Evolutionary conservation across 2,113 vertebrate species (phyloP).

Genomic region (Mastomys natalensis): DNA sequence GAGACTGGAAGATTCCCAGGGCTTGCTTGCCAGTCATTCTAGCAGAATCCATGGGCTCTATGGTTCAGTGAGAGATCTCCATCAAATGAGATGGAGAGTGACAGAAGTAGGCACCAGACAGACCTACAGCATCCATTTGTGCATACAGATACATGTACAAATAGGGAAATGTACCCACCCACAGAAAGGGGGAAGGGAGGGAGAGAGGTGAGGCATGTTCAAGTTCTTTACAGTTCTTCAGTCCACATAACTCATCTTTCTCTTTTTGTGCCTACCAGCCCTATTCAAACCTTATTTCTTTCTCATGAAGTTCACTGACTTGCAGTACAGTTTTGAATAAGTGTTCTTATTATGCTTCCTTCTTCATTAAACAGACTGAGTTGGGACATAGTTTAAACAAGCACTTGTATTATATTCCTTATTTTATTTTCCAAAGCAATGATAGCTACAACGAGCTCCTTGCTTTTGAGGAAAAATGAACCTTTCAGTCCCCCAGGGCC

Average conservation of each 20-base stretch:
- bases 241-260: neutral
- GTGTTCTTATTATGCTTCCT: neutral
- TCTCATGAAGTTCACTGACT: neutral
- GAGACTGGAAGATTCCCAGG: neutral
- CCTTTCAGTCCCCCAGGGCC: neutral
- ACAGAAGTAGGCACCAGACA: neutral
- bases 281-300: neutral
- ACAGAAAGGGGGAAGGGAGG: neutral
- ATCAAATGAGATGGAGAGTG: neutral
- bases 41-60: too few relatives aligned
- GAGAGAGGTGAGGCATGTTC: neutral
- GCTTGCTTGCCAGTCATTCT: neutral
- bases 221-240: neutral
- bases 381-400: neutral
- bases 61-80: neutral
- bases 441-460: neutral
- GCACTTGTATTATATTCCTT: neutral
- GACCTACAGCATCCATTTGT: neutral
- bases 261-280: neutral
- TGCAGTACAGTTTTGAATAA: slow-evolving; percentile 10
- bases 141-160: neutral
- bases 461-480: slow-evolving; percentile 21
- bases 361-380: neutral
- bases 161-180: neutral
- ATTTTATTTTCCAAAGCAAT: slow-evolving; percentile 19